Base-by-base conservation (phyloP, 1,140 invertebrate genomes). In the Calliopsis andreniformis region DNA sequence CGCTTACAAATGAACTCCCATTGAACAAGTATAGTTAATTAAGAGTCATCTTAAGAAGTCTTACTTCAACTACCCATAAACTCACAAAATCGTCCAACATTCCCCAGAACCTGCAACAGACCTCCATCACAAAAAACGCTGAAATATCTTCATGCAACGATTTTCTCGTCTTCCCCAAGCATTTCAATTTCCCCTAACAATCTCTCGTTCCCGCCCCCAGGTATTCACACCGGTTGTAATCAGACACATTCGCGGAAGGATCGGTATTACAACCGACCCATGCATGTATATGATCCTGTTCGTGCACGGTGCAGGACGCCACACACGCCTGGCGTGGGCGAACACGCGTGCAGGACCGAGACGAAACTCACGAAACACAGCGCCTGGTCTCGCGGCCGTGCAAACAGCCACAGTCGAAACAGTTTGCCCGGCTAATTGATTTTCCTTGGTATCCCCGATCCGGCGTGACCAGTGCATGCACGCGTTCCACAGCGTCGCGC, bases 351-450 rank as follows among this genome's bases (percentile, higher is more conserved):
- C 12, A 42, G 45, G 28, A 30, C 56, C 59, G 81, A 77, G 56
- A 76, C 62, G 77, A 68, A 71, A 80, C 61, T 78, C 78, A 76
- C 62, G 77, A 68, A 71, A 80, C 61, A 80, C 78, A 77, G 53
- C 53, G 83, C 66, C 56, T 78, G 72, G 66, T 85, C 66, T 76
- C 61, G 84, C 42, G 47, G 10, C 4, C 76, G 79, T 49, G 72
- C 78, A 82, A 80, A 80, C 84, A 85, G 83, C 71, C 76, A 69
- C 84, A 67, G 72, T 75, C 83, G 83, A 82, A 86, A 83, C 79
- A 82, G 73, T 86, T 84, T 84, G 80, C 78, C 75, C 73, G 76
- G 82, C 77, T 87, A 87, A 87, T 87, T 87, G 86, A 86, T 87
- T 87, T 86, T 87, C 84, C 84, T 84, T 84, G 78, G 76, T 72